These are phyloP conservation scores for Sinocyclocheilus maitianheensis DNA, from an alignment of 2,113 vertebrate genomes.

Conservation along the genomic window DNA sequence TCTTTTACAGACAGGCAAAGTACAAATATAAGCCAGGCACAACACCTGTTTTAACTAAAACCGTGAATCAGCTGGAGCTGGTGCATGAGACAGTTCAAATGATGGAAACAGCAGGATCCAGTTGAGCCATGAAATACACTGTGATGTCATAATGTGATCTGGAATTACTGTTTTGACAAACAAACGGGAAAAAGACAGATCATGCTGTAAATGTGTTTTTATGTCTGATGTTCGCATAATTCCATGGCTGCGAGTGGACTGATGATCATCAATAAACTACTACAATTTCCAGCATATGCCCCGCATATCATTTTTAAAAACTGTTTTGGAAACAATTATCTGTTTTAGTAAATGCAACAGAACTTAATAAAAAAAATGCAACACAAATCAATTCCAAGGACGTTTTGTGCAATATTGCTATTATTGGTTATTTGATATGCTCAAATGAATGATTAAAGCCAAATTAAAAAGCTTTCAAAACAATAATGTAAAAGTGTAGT, in stretches of 20 bases:
- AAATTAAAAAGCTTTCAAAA: neutral
- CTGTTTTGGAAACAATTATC: too few species aligned
- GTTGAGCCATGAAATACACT: conserved; percentile 44
- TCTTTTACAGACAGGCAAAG: conserved; percentile 59
- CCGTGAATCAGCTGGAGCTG: conserved; percentile 66
- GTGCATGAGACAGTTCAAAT: conserved; percentile 65
- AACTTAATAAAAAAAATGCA: neutral
- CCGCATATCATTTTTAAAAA: neutral
- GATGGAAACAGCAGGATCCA: conserved; percentile 65
- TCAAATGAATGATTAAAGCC: neutral
- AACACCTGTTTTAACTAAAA: conserved; percentile 68
- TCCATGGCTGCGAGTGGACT: neutral
- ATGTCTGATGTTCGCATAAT: neutral
- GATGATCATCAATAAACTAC: neutral
- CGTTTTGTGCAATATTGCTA: neutral
- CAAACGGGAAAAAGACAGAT: neutral
- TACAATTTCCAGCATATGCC: neutral
- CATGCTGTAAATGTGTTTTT: neutral
- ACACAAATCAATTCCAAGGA: neutral
- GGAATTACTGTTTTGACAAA: neutral
- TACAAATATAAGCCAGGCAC: conserved; percentile 71
- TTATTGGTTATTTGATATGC: neutral
- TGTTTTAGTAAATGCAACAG: neutral
- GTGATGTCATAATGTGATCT: neutral
- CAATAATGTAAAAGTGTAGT: too few species aligned